Evolutionary conservation across 2,888 invertebrate genomes (phyloP), one percentile per base, ranked within the genome.

Genomic region (Sesia apiformis): DNA sequence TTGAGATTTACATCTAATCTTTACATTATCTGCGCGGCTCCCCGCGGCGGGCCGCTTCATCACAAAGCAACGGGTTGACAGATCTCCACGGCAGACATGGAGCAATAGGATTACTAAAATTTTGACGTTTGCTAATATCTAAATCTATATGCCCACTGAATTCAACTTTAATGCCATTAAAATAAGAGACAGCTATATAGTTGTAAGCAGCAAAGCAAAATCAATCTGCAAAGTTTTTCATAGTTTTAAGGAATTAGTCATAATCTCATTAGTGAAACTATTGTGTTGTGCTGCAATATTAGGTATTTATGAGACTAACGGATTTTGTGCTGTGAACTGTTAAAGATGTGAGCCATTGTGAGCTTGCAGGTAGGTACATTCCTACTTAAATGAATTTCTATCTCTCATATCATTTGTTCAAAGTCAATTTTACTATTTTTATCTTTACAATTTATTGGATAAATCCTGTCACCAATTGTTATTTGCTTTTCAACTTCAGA

Each of bases 21-120:
- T 71, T 75, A 76, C 76, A 78, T 85, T 82, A 86, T 87, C 84
- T 78, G 75, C 60, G 63, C 63, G 77, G 67, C 76, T 68, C 79
- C 88, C 85, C 72, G 86, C 76, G 50, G 88, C 61, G 87, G 73
- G 76, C 73, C 84, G 84, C 79, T 74, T 73, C 78, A 67, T 76
- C 80, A 87, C 88, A 88, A 89, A 89, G 84, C 83, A 85, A 85
- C 81, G 86, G 87, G 88, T 88, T 89, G 88, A 89, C 88, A 89
- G 86, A 81, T 84, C 81, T 79, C 76, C 68, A 78, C 78, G 77
- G 76, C 78, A 71, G 73, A 76, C 81, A 76, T 76, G 72, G 66
- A 68, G 70, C 74, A 81, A 87, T 82, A 78, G 82, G 80, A 84
- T 88, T 85, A 84, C 81, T 76, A 66, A 81, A 82, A 79, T 75